phyloP scores from a whole-genome alignment of 1,140 invertebrate species.

The Apis florea region DNA sequence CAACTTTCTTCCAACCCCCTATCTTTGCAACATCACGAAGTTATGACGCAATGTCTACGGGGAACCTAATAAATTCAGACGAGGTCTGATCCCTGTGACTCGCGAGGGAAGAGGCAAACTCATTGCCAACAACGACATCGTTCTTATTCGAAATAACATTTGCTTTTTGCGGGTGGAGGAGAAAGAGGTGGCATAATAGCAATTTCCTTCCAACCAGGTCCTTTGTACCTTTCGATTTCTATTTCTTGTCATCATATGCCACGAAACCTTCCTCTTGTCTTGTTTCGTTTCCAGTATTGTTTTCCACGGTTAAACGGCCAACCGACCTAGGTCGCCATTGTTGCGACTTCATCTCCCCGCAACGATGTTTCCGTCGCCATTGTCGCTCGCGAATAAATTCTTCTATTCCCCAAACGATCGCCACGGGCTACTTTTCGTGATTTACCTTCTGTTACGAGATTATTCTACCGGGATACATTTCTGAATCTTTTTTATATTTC shows the following conservation, averaged over 20 bases:
- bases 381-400: slow-evolving; percentile 6
- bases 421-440: too few relatives aligned
- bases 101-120: background rate
- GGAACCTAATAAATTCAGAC: slow-evolving; percentile 4
- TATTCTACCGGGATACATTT: too few relatives aligned
- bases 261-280: background rate
- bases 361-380: background rate
- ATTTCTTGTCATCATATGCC: background rate
- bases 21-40: background rate
- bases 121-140: background rate
- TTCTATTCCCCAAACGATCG: background rate
- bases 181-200: background rate
- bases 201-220: background rate
- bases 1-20: too few relatives aligned
- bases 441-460: too few relatives aligned
- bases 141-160: background rate
- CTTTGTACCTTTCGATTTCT: background rate
- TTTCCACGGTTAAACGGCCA: background rate
- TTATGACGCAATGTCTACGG: too few relatives aligned
- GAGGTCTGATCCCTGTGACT: background rate
- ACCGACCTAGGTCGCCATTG: background rate
- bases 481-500: too few relatives aligned
- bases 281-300: background rate
- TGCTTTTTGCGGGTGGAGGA: background rate
- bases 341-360: background rate